Evolutionary conservation across 2,888 invertebrate species (phyloP).

Genomic region (Cephus nigrinus): DNA sequence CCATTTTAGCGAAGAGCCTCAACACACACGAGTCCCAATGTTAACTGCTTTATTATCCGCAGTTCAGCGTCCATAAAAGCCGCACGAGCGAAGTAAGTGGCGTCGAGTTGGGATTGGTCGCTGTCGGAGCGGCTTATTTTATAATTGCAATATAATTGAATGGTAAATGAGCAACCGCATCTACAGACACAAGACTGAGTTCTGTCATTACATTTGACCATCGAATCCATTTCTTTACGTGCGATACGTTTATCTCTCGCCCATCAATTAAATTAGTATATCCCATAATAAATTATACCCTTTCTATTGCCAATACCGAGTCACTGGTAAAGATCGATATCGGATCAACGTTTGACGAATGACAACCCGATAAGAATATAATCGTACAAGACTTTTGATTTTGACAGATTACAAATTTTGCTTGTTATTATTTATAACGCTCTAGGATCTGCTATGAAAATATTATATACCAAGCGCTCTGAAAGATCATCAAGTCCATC

Average conservation of each 20-base stretch:
- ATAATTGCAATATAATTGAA: constrained; percentile 50
- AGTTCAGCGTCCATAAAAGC: neutral
- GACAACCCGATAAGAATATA: neutral
- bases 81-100: constrained; percentile 5
- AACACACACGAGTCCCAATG: neutral
- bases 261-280: constrained; percentile 46
- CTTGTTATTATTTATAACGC: neutral
- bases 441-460: neutral
- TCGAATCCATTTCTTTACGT: neutral
- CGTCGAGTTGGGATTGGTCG: neutral
- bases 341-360: neutral
- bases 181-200: neutral
- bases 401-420: neutral
- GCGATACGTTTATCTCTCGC: constrained; percentile 31
- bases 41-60: neutral
- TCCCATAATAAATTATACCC: constrained; percentile 28
- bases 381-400: neutral
- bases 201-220: neutral
- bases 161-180: constrained; percentile 33
- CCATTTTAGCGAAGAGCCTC: neutral
- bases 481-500: neutral
- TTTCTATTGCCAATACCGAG: constrained; percentile 31
- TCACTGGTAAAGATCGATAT: constrained; percentile 30
- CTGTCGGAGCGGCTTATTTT: constrained; percentile 9
- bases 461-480: neutral